Evolutionary conservation across 2,888 invertebrate species (phyloP), one percentile per base, ranked within the genome.

Genomic region (Cyrtodaria siliqua): DNA sequence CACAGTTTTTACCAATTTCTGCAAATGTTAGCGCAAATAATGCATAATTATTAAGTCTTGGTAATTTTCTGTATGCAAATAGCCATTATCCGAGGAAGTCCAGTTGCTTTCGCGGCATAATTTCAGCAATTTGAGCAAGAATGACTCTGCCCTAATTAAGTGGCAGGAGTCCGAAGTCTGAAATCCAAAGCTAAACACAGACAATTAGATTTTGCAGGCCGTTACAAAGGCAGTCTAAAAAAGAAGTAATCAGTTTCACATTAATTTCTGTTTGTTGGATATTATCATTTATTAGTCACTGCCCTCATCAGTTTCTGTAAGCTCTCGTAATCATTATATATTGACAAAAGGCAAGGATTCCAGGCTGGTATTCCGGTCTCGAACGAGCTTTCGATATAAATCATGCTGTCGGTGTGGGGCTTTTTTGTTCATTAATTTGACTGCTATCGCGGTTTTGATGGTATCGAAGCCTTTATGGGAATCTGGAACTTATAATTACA

Each of bases 381-480:
- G 12, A 33, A 12, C 33, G 98, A 98, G 94, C 94, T 98, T 79
- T 86, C 84, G 44, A 44, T 18, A 44, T 18, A 44, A 44, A 44
- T 44, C 44, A 44, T 16, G 16, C 20, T 44, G 16, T 44, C 20
- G 4, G 20, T 20, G 16, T 44, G 6, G n/a, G n/a, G 44, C 44
- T 44, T 6, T 44, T 18, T 44, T 44, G 20, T 16, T 16, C 44
- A 44, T 16, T 44, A 44, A 44, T 44, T 16, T 44, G 44, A 44
- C 16, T 9, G 44, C n/a, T 44, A 16, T 44, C 12, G 33, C 33
- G 33, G 33, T 33, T 33, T 33, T n/a, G 33, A 33, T 33, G 12
- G 33, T 33, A 33, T 33, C 33, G 33, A 12, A 8, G 33, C 33
- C 33, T 12, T 33, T 33, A 33, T 33, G 33, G 4, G 33, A 33